Base-by-base conservation (phyloP, 2,888 invertebrate genomes). In the Drosophila flavopinicola region DNA sequence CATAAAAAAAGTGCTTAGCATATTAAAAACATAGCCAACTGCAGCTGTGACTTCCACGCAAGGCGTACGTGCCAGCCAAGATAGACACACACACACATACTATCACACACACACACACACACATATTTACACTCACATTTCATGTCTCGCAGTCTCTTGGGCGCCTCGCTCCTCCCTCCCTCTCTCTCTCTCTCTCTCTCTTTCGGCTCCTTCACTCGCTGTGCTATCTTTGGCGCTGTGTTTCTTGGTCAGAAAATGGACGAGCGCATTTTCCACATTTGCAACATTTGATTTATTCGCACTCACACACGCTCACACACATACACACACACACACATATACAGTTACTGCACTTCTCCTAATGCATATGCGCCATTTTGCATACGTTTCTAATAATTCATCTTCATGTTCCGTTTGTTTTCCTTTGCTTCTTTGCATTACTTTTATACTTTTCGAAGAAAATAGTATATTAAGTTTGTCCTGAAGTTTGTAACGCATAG, bases 371-470 rank as follows among this genome's bases (percentile, higher is more conserved):
- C 78, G 68, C 78, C 65, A 82, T 80, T 78, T 82, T 78, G 77
- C 77, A 78, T 78, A 78, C 82, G 71, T 78, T 78, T 71, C 77
- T 75, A 80, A 78, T 82, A 82, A 78, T 78, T 78, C 78, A 78
- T 82, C 75, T 66, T 61, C 65, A 58, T 75, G 75, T 75, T 75
- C 53, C 15, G 45, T 20, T 20, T 20, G 20, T 4, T 4, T 20
- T 4, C n/a, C n/a, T 57, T 23, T 33, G 30, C 35, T 54, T 33
- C 27, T 38, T 49, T 38, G 10, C 15, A 15, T 9, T 29, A 17
- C 32, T 38, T 35, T 47, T 30, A n/a, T n/a, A n/a, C 15, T 29
- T 45, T 23, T n/a, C n/a, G n/a, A n/a, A n/a, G n/a, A n/a, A n/a
- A n/a, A n/a, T n/a, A n/a, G n/a, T n/a, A n/a, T n/a, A n/a, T n/a